Evolutionary conservation across 2,888 invertebrate species (phyloP), one percentile per base, ranked within the genome.

Genomic region (Carterocephalus palaemon): DNA sequence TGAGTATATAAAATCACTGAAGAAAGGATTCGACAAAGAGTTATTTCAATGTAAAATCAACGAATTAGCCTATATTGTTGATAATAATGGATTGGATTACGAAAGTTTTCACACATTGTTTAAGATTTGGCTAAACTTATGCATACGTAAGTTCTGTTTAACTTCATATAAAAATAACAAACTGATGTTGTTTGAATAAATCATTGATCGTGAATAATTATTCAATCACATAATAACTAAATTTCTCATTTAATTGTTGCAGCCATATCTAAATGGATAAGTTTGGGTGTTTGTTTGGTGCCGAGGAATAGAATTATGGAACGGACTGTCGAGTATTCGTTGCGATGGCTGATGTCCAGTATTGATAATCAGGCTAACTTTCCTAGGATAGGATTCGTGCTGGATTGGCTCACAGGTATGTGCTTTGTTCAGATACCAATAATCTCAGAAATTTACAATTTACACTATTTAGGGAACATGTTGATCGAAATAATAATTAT

Each of bases 41-140:
- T 69, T 84, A 46, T 85, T 80, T 60, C 75, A 81, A 51, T 68
- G 59, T 51, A 82, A 83, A 59, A 64, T 86, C 9, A 70, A 81
- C 19, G 79, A 83, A 59, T 64, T 86, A 38, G 68, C 71, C 0
- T 65, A 70, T 48, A 60, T 65, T 45, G 77, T 75, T 33, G 81
- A 81, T 51, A 68, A 62, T n/a, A 51, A 37, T 52, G 77, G 80
- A 7, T 66, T 83, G 52, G 60, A 66, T 17, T 74, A 77, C 50
- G 70, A 77, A 17, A 78, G 79, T 54, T 86, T 85, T 46, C 79
- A 80, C 47, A 80, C 65, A 46, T 62, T 88, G 34, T 81, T 87
- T 49, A 79, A 76, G 72, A 63, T 86, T 53, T 87, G 87, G 87
- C 56, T 87, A 38, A 86, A 86, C 67, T 72, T 87, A 57, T 74